A percentile compares a stretch with the other conserved stretches of the same genome.
phyloP scores from a whole-genome alignment of 2,113 vertebrate genomes.

The Galbula dea region DNA sequence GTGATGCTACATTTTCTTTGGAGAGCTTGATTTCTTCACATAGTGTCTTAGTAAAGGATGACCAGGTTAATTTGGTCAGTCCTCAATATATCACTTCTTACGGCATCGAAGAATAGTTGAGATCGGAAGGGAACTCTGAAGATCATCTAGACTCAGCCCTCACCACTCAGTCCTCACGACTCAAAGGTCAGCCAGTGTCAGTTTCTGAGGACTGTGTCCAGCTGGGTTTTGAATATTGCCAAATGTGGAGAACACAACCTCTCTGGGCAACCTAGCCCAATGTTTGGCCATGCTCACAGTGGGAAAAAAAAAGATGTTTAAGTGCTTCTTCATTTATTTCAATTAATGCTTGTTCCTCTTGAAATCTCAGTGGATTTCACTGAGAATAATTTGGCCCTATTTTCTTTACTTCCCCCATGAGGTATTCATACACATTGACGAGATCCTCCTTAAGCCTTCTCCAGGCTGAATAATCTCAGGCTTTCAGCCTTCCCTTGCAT shows the following conservation, averaged over 20 bases:
- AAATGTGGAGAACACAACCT: not conserved
- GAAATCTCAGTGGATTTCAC: not conserved
- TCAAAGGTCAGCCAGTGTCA: too few relatives aligned
- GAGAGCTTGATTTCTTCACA: not conserved
- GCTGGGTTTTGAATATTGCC: too few relatives aligned
- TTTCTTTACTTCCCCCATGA: too few relatives aligned
- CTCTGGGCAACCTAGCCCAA: not conserved
- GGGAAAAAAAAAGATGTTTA: not conserved
- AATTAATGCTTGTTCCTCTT: not conserved
- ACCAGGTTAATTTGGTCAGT: not conserved
- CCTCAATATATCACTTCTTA: not conserved
- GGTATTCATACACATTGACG: too few relatives aligned
- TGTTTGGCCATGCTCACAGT: not conserved
- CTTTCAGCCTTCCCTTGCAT: too few relatives aligned
- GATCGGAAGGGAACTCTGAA: not conserved
- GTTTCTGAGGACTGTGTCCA: too few relatives aligned
- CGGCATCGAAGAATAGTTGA: not conserved
- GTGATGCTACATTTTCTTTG: not conserved
- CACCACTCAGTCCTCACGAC: too few relatives aligned
- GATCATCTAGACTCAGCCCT: too few relatives aligned
- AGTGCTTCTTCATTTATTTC: not conserved
- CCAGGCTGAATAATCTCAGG: too few relatives aligned
- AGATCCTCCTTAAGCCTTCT: too few relatives aligned
- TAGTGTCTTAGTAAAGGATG: not conserved
- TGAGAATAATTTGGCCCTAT: too few relatives aligned